Base-by-base conservation (phyloP, 2,113 vertebrate genomes). In the Nyctibius bracteatus region DNA sequence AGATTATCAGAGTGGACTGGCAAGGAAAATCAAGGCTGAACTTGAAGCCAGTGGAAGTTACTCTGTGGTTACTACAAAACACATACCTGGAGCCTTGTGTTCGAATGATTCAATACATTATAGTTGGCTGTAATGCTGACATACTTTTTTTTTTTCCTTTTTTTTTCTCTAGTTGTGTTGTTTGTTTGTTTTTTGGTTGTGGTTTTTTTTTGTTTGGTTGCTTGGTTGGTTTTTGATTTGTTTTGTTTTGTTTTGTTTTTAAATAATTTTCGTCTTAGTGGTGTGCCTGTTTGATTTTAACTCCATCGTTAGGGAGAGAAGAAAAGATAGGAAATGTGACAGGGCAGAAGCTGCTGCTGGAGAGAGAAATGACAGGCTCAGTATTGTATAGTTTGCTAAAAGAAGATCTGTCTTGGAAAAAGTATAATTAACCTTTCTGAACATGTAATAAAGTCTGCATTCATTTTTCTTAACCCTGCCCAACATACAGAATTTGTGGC, bases 81-180 rank as follows among this genome's bases (percentile, higher is more conserved):
- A 18, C 22, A 3, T 25, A n/a, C 8, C 41, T 57, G 19, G 14
- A 9, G 46, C 3, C 15, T 90, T n/a, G 9, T 63, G 7, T 49
- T 73, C 25, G 46, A 63, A 55, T 27, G 39, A 51, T 35, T 1
- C 27, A 74, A 17, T 2, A 7, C 10, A 14, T 52, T 68, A 18
- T 4, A 44, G 1, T 1, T 31, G 15, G 2, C 11, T 0, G 0
- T 33, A 44, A 28, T 58, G 30, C 10, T 22, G 35, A 30, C 4
- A 27, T 7, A 28, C 2, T 9, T 51, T 39, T 27, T 14, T 3
- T 37, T 28, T 8, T 8, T 1, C 0, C 2, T 12, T 37, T 37
- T 17, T 44, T 47, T 49, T 9, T 23, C 9, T 39, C 10, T 58
- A 7, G 3, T 46, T 46, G 49, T 55, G 13, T 37, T n/a, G 10